These are phyloP conservation scores for Enteromius anoplus DNA, from an alignment of 2,797 vertebrate species.

Conservation along the genomic window DNA sequence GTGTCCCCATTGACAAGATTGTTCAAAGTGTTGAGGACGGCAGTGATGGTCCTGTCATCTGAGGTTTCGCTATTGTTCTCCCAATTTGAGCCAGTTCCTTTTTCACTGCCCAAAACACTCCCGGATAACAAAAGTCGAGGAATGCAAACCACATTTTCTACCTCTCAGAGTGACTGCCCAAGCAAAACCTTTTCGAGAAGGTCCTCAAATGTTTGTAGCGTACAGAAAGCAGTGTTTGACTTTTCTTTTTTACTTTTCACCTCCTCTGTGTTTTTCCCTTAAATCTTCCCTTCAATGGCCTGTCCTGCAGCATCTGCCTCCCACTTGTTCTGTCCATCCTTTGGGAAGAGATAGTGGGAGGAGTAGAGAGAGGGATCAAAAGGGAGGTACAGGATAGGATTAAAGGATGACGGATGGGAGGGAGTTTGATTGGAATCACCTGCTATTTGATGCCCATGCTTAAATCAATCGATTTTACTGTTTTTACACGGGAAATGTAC, in stretches of 20 bases:
- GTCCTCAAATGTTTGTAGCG: slow-evolving; percentile 48
- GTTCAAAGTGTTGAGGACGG: slow-evolving; percentile 95
- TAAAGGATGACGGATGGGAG: slow-evolving; percentile 46
- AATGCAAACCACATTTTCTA: slow-evolving; percentile 86
- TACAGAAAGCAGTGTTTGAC: slow-evolving; percentile 32
- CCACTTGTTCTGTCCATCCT: neutral
- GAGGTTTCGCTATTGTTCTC: slow-evolving; percentile 88
- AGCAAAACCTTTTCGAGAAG: slow-evolving; percentile 53
- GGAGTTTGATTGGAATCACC: slow-evolving; percentile 54
- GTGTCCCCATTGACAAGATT: slow-evolving; percentile 93
- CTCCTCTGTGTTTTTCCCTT: neutral
- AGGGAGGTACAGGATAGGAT: slow-evolving; percentile 22
- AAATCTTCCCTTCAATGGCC: slow-evolving; percentile 13
- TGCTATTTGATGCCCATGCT: slow-evolving; percentile 49
- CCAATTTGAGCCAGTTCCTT: slow-evolving; percentile 81
- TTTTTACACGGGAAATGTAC: neutral
- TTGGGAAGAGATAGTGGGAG: slow-evolving; percentile 11
- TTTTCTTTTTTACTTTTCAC: slow-evolving; percentile 57
- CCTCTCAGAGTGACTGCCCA: slow-evolving; percentile 68
- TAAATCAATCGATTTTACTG: slow-evolving; percentile 54
- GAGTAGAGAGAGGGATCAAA: slow-evolving; percentile 41
- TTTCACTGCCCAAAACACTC: slow-evolving; percentile 82
- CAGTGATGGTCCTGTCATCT: slow-evolving; percentile 90
- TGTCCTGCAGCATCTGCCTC: slow-evolving; percentile 28
- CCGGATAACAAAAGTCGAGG: slow-evolving; percentile 88